Conservation (phyloP, 2,888 invertebrate genomes). For the Spilosoma lubricipeda region DNA sequence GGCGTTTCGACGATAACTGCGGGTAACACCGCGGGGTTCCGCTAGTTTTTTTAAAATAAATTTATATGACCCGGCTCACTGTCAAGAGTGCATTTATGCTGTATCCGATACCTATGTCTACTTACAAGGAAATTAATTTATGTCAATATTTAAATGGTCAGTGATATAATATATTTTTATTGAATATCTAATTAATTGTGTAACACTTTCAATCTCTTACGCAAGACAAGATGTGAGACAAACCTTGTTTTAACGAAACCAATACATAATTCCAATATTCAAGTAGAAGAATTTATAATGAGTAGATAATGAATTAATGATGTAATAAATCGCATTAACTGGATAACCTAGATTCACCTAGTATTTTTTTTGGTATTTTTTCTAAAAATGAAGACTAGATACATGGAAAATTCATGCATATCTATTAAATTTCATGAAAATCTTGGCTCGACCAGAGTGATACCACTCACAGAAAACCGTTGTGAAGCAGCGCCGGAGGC, state of each 20-base stretch:
- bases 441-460: no score
- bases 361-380: no score
- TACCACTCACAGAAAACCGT: no score
- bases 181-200: neutral
- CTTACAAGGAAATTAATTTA: neutral
- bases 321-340: no score
- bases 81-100: neutral
- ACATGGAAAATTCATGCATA: no score
- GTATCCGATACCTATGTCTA: neutral
- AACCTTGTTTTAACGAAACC: neutral
- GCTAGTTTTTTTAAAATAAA: neutral
- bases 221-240: neutral
- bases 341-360: no score
- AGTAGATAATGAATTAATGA: neutral
- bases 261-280: neutral
- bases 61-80: neutral
- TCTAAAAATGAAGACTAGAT: no score
- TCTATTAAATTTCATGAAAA: no score
- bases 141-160: neutral
- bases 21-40: no score
- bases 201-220: neutral
- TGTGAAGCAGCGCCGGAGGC: no score
- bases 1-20: no score
- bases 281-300: neutral
- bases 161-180: neutral